These are phyloP conservation scores for Pogonophryne albipinna DNA, from an alignment of 2,797 vertebrate species.

Conservation along the genomic window DNA sequence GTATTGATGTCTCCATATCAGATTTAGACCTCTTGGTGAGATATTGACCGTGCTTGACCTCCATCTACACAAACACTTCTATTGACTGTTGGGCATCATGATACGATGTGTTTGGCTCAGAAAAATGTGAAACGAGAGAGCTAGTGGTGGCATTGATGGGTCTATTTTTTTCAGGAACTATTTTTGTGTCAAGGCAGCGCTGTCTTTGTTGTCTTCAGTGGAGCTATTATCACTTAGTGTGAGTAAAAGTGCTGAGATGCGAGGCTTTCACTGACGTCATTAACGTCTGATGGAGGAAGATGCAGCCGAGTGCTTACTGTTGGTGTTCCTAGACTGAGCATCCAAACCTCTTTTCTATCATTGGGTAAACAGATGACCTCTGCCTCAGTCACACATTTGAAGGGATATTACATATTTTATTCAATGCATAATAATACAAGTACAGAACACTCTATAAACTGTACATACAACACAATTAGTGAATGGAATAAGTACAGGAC, in stretches of 20 bases:
- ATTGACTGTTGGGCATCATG: constrained; percentile 38
- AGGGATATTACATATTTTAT: too few relatives aligned
- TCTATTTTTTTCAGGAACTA: constrained; percentile 33
- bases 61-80: constrained; percentile 19
- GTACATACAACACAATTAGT: too few relatives aligned
- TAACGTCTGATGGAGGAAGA: constrained; percentile 22
- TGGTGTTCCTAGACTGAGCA: background rate
- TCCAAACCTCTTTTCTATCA: background rate
- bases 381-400: too few relatives aligned
- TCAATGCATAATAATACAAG: too few relatives aligned
- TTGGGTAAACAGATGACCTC: too few relatives aligned
- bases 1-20: constrained; percentile 62
- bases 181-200: constrained; percentile 32
- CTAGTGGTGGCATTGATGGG: constrained; percentile 35
- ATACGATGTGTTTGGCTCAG: background rate
- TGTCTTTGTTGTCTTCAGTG: constrained; percentile 21
- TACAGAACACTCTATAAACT: too few relatives aligned
- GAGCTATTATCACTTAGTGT: constrained; percentile 15
- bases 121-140: constrained; percentile 10
- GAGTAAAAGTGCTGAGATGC: background rate
- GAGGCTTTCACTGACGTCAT: constrained; percentile 28
- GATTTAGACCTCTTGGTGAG: constrained; percentile 40
- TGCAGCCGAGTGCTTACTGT: constrained; percentile 23
- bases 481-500: too few relatives aligned
- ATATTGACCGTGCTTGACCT: constrained; percentile 52